Evolutionary conservation across 2,113 vertebrate genomes (phyloP).

Genomic region (Corydoras sp.): DNA sequence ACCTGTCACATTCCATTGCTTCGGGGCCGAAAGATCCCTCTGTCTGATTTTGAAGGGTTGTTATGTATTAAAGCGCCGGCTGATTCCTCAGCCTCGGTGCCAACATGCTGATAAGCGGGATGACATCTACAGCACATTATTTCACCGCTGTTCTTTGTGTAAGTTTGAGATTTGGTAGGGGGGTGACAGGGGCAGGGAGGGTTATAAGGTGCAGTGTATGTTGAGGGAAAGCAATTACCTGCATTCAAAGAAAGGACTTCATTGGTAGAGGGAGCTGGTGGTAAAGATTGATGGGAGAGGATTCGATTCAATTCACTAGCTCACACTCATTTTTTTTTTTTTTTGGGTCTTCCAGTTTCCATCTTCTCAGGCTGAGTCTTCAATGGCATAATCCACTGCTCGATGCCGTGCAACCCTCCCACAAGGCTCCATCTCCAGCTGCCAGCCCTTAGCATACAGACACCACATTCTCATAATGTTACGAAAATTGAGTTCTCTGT

Average conservation of each 20-base stretch:
- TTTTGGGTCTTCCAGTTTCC: conserved; percentile 9
- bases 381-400: conserved; percentile 25
- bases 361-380: conserved; percentile 18
- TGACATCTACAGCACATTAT: conserved; percentile 49
- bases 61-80: conserved; percentile 49
- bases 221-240: conserved; percentile 41
- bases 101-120: conserved; percentile 47
- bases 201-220: conserved; percentile 35
- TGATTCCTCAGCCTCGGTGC: conserved; percentile 47
- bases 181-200: conserved; percentile 16
- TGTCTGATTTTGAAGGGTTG: conserved; percentile 51
- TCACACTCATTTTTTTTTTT: not conserved
- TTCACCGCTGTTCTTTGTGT: conserved; percentile 40
- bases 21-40: conserved; percentile 38
- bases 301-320: conserved; percentile 35
- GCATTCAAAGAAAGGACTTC: conserved; percentile 36
- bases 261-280: conserved; percentile 10
- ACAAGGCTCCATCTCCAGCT: conserved; percentile 27
- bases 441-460: conserved; percentile 30
- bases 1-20: conserved; percentile 48
- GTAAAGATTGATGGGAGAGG: conserved; percentile 6
- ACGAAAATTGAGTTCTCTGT: conserved; percentile 34
- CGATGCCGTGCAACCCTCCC: conserved; percentile 24
- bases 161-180: conserved; percentile 31
- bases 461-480: conserved; percentile 29